Percentiles rank a stretch among this genome's conserved stretches.
These are phyloP conservation scores for Caenorhabditis uteleia DNA, from an alignment of 2,888 invertebrate species.

Conservation along the genomic window DNA sequence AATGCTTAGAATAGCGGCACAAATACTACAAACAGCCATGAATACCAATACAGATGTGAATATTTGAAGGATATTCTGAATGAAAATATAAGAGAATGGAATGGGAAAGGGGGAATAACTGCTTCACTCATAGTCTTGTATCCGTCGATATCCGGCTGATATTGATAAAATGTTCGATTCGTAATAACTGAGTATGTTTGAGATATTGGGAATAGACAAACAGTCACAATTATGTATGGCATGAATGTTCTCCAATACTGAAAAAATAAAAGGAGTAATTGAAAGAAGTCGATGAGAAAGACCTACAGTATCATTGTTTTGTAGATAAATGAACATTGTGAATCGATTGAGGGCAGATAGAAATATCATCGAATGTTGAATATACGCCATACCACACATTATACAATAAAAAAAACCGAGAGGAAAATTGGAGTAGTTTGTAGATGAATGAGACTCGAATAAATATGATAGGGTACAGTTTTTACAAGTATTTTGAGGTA, in stretches of 20 bases:
- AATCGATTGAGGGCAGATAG: conserved; percentile 9
- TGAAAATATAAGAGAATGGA: too few species aligned
- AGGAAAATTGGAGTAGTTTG: conserved; percentile 1
- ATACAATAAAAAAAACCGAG: conserved; percentile 5
- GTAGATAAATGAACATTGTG: conserved; percentile 10
- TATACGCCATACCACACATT: conserved; percentile 6
- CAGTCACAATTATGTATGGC: background rate
- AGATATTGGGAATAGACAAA: background rate
- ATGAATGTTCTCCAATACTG: background rate
- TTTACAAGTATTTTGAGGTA: conserved; percentile 23
- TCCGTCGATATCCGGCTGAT: background rate
- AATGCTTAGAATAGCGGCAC: conserved; percentile 8
- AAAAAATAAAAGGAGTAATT: too few species aligned
- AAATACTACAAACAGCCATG: conserved; percentile 10
- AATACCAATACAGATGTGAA: conserved; percentile 7
- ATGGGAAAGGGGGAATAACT: background rate
- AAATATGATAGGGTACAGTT: conserved; percentile 12
- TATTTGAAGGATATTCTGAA: conserved; percentile 12
- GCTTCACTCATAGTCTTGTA: background rate
- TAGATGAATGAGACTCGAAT: conserved; percentile 3
- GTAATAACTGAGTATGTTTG: background rate
- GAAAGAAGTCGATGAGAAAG: background rate
- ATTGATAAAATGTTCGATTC: background rate
- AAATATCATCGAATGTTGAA: conserved; percentile 15
- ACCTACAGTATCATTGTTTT: conserved; percentile 1